Evolutionary conservation across 2,797 vertebrate genomes (phyloP).

Genomic region (Anniella stebbinsi): DNA sequence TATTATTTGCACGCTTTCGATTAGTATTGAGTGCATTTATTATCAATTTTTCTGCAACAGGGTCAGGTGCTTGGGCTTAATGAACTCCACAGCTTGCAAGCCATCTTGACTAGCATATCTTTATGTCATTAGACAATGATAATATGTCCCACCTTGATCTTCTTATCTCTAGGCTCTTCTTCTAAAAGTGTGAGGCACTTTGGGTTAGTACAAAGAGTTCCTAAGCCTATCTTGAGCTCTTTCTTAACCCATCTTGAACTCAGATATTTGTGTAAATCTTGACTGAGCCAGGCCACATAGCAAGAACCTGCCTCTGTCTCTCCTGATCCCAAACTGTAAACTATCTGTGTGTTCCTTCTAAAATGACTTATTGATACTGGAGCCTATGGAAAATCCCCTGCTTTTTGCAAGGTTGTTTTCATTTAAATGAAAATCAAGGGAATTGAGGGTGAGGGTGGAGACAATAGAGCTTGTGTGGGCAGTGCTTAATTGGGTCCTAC

Average conservation of each 20-base stretch:
- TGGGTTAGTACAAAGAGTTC: not conserved
- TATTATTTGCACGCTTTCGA: too few species aligned
- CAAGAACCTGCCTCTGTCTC: not conserved
- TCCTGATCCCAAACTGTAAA: not conserved
- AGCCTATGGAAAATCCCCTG: not conserved
- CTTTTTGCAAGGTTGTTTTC: not conserved
- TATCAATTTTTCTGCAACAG: too few species aligned
- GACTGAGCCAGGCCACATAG: not conserved
- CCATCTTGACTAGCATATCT: not conserved
- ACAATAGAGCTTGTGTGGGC: too few species aligned
- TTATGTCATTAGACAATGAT: not conserved
- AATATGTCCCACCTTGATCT: not conserved
- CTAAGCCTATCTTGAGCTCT: not conserved
- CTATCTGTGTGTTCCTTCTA: not conserved
- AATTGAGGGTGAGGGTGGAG: too few species aligned
- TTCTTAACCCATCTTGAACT: not conserved
- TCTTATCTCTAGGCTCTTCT: not conserved
- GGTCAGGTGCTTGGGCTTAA: too few species aligned
- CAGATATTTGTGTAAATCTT: not conserved
- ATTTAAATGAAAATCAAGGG: too few species aligned
- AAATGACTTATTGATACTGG: not conserved
- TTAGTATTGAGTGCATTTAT: too few species aligned
- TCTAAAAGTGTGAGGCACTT: not conserved
- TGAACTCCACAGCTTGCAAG: too few species aligned
- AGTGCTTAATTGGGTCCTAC: too few species aligned